Evolutionary conservation across 2,797 vertebrate genomes (phyloP).

Genomic region (Sebastes elongatus): DNA sequence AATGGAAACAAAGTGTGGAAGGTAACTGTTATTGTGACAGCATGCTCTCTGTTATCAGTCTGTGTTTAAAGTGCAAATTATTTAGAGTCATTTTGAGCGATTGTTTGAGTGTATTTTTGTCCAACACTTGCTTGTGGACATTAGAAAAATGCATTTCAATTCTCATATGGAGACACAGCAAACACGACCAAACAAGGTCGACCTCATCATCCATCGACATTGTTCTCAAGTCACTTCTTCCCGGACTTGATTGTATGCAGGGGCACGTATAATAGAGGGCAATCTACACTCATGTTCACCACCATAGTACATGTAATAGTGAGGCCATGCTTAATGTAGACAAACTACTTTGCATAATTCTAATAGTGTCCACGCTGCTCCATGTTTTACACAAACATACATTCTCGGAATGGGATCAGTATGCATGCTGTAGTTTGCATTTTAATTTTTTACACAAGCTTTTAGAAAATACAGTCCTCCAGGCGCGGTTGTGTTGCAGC

Average conservation of each 20-base stretch:
- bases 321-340: neutral
- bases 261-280: neutral
- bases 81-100: neutral
- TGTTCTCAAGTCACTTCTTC: constrained; percentile 7
- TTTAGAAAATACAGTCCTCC: constrained; percentile 5
- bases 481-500: neutral
- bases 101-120: neutral
- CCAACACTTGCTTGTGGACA: neutral
- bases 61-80: neutral
- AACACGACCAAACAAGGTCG: neutral
- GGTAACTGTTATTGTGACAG: neutral
- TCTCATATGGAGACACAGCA: neutral
- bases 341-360: neutral
- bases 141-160: constrained; percentile 6
- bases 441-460: constrained; percentile 8
- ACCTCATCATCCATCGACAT: constrained; percentile 29
- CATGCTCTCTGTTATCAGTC: neutral
- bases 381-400: constrained; percentile 6
- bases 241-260: neutral
- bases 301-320: neutral
- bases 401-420: neutral
- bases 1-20: neutral
- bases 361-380: neutral
- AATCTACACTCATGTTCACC: neutral
- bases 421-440: constrained; percentile 11